Percentiles rank a stretch among this genome's conserved stretches.
phyloP scores from a whole-genome alignment of 2,797 vertebrate genomes.

The Stomatorhinus walkeri region DNA sequence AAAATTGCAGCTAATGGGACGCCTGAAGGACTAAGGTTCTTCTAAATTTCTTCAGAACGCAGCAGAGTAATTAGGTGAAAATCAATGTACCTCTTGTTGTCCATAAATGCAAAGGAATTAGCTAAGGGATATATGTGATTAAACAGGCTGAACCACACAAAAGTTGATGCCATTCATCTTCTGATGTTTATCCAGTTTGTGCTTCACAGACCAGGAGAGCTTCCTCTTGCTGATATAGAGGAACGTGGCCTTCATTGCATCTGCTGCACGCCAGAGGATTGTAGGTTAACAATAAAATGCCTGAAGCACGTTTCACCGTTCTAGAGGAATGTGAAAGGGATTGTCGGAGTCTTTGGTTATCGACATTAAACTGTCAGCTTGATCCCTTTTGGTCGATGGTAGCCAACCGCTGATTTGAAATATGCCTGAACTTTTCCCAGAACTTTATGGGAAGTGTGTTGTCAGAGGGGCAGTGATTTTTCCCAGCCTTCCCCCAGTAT shows the following conservation, averaged over 20 bases:
- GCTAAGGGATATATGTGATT: constrained; percentile 10
- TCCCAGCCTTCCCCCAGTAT: neutral
- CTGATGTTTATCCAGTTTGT: neutral
- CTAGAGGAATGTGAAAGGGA: neutral
- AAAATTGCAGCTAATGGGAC: constrained; percentile 34
- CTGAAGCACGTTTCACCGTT: neutral
- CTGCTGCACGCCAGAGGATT: neutral
- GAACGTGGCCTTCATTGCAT: neutral
- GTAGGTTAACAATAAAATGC: neutral
- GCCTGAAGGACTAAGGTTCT: constrained; percentile 25
- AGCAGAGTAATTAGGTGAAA: constrained; percentile 14
- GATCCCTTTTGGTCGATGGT: neutral
- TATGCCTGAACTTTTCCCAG: neutral
- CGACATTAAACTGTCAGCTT: neutral
- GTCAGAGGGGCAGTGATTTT: neutral
- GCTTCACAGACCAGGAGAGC: neutral
- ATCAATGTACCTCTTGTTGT: neutral
- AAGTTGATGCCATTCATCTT: neutral
- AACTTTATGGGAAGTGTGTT: neutral
- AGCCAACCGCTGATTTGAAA: neutral
- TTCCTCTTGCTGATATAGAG: neutral
- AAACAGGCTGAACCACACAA: neutral
- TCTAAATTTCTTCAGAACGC: constrained; percentile 31
- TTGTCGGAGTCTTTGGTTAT: neutral
- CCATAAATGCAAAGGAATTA: constrained; percentile 14